Evolutionary conservation across 2,113 vertebrate genomes (phyloP).

Genomic region (Lota lota): DNA sequence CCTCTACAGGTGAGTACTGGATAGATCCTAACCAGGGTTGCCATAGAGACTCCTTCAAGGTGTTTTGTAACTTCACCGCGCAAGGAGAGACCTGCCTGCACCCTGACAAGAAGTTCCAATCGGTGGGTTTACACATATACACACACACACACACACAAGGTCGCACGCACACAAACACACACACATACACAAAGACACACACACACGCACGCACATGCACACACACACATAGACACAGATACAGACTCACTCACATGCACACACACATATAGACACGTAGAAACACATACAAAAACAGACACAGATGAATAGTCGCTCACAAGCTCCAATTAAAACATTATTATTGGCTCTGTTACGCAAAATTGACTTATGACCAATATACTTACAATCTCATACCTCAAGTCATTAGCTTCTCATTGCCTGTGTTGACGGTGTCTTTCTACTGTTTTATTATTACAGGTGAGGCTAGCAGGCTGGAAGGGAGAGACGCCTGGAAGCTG

Average conservation of each 20-base stretch:
- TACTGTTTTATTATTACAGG: constrained; percentile 74
- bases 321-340: not conserved
- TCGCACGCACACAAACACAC: not conserved
- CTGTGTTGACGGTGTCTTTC: not conserved
- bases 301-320: not conserved
- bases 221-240: not conserved
- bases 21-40: constrained; percentile 98
- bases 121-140: constrained; percentile 75
- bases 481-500: constrained; percentile 88
- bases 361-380: not conserved
- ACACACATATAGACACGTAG: not conserved
- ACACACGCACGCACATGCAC: not conserved
- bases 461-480: constrained; percentile 94
- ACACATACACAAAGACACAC: not conserved
- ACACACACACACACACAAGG: not conserved
- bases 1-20: constrained; percentile 91
- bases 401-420: not conserved
- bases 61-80: constrained; percentile 95
- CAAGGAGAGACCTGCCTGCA: constrained; percentile 91
- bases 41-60: constrained; percentile 94
- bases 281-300: not conserved
- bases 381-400: not conserved
- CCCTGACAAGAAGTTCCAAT: constrained; percentile 93
- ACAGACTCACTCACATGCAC: not conserved
- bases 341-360: too few relatives aligned